These are phyloP conservation scores for Sphaeridia pumilis DNA, from an alignment of 2,888 invertebrate genomes.

Conservation along the genomic window DNA sequence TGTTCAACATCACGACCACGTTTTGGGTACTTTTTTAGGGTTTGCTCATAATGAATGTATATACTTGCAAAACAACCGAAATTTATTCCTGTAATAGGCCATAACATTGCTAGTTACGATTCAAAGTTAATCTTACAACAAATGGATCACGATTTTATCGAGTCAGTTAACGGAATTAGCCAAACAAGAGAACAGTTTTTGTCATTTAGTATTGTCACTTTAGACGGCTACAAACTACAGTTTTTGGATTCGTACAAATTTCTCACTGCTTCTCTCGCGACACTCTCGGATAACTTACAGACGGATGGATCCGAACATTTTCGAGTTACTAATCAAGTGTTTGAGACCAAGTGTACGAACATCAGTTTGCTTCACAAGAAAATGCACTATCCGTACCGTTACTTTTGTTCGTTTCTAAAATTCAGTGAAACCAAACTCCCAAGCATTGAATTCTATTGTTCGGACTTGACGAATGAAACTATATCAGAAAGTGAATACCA, in stretches of 20 bases:
- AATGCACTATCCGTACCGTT: constrained; percentile 24
- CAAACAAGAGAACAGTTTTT: not conserved
- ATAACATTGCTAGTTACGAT: not conserved
- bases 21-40: not conserved
- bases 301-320: not conserved
- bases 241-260: constrained; percentile 20
- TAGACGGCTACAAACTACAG: not conserved
- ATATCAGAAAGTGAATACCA: constrained; percentile 30
- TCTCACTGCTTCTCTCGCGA: constrained; percentile 9
- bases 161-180: not conserved
- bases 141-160: not conserved
- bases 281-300: constrained; percentile 8
- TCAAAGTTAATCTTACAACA: constrained; percentile 12
- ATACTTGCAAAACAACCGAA: not conserved
- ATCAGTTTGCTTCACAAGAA: constrained; percentile 14
- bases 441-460: constrained; percentile 9
- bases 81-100: not conserved
- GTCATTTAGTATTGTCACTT: not conserved
- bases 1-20: constrained; percentile 16
- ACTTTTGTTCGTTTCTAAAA: constrained; percentile 16
- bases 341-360: not conserved
- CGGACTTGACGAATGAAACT: constrained; percentile 11
- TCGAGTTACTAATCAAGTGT: constrained; percentile 4
- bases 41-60: not conserved
- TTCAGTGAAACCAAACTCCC: constrained; percentile 20